Percentiles rank a stretch among this genome's conserved stretches.
Conservation (phyloP, 2,797 vertebrate species). For the Clarias platycephalus region DNA sequence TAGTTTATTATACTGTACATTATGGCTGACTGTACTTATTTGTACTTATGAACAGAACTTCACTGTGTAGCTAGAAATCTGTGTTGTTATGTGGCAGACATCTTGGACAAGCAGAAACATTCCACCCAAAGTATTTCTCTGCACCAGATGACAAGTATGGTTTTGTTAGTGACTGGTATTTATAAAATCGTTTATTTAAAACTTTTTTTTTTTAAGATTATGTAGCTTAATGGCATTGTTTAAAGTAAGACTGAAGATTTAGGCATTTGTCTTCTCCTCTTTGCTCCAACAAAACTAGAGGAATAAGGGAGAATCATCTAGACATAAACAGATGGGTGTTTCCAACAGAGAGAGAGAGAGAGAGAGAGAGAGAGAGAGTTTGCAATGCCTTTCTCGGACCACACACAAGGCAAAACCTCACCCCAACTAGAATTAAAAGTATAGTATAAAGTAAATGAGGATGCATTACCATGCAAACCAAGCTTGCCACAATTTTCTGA, state of each 20-base stretch:
- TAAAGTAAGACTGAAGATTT: slow-evolving; percentile 1
- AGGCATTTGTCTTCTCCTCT: neutral
- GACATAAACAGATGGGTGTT: neutral
- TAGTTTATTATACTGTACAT: neutral
- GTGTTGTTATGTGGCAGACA: neutral
- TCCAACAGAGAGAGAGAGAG: neutral
- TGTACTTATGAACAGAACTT: neutral
- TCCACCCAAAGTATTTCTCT: neutral
- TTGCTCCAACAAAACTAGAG: neutral
- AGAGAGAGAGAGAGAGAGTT: neutral
- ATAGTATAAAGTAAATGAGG: neutral
- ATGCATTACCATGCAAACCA: neutral
- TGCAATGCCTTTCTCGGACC: neutral
- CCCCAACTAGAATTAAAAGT: neutral
- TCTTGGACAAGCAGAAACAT: neutral
- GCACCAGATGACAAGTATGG: neutral
- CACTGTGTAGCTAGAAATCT: neutral
- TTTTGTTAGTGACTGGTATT: slow-evolving; percentile 3
- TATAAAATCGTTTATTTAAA: neutral
- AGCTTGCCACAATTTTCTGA: neutral
- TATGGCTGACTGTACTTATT: neutral
- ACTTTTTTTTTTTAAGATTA: neutral
- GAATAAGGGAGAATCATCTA: neutral
- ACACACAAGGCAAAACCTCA: neutral
- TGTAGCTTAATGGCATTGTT: neutral